phyloP scores from a whole-genome alignment of 2,888 invertebrate genomes.

The Ochropleura leucogaster region DNA sequence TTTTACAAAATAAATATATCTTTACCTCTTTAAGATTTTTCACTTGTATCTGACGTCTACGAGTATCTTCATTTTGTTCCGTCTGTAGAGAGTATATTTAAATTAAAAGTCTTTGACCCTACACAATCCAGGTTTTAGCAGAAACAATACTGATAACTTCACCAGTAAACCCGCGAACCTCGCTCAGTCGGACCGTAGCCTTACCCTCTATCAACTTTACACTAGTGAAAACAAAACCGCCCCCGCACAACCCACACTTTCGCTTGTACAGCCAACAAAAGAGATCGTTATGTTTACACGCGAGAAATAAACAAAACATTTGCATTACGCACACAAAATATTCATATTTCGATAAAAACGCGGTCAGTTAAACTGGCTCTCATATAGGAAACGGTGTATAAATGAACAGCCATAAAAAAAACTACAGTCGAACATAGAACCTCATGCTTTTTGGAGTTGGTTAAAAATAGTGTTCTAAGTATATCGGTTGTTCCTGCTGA shows the following conservation, averaged over 20 bases:
- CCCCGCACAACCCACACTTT: constrained; percentile 69
- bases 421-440: too few relatives aligned
- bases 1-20: too few relatives aligned
- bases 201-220: constrained; percentile 24
- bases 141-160: not conserved
- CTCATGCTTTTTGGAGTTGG: too few relatives aligned
- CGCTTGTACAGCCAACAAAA: constrained; percentile 38
- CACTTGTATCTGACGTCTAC: not conserved
- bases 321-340: constrained; percentile 8
- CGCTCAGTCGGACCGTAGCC: constrained; percentile 15
- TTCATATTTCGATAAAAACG: not conserved
- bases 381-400: not conserved
- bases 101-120: not conserved
- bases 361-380: not conserved
- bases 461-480: too few relatives aligned
- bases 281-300: constrained; percentile 15
- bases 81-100: not conserved
- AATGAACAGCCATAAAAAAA: not conserved
- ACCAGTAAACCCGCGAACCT: not conserved
- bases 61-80: not conserved
- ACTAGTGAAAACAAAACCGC: constrained; percentile 81
- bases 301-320: constrained; percentile 36
- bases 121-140: not conserved
- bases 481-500: too few relatives aligned
- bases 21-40: too few relatives aligned